Base-by-base conservation (phyloP, 2,888 invertebrate genomes). In the Chromoteleia sp. region DNA sequence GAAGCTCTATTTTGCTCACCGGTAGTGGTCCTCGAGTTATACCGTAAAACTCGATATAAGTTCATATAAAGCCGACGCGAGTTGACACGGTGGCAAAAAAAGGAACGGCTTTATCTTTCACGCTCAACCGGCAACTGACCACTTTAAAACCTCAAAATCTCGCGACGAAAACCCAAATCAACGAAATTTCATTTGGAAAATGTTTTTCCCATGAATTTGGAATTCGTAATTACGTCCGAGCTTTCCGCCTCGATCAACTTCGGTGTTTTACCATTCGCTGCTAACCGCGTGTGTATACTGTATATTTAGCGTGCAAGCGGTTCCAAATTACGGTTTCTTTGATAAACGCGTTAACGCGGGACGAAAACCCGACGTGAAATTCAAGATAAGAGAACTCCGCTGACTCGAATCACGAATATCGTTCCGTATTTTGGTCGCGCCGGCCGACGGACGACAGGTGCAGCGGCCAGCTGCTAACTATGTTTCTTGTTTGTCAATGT, bases 371-470 rank as follows among this genome's bases (percentile, higher is more conserved):
- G 50, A 30, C 50, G 29, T 30, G 65, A 75, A 67, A 65, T 58
- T 45, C 19, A 48, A 77, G 77, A 70, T 77, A 77, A 76, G 75
- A 67, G 81, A 48, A 43, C 33, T 39, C 39, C 8, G 52, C 54
- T 58, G 50, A 61, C 81, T 65, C 70, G 79, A 68, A 76, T 79
- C 79, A 68, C 71, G 71, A 82, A 75, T 67, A 68, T 52, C 78
- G 83, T 85, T 83, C 83, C 84, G 86, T 88, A 88, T 89, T 89
- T 88, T 84, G 86, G 88, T 90, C 88, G 85, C 85, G 85, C 86
- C 90, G 90, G 90, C 88, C 87, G 89, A 89, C 87, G 74, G 67
- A 74, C 86, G 85, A 88, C 89, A 89, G 89, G 89, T 71, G 88
- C 88, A 68, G 75, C 68, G 61, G 83, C 85, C 89, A 89, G 89